Percentiles rank a stretch among this genome's conserved stretches.
Evolutionary conservation across 2,113 vertebrate genomes (phyloP).

Genomic region (Sinocyclocheilus anshuiensis): DNA sequence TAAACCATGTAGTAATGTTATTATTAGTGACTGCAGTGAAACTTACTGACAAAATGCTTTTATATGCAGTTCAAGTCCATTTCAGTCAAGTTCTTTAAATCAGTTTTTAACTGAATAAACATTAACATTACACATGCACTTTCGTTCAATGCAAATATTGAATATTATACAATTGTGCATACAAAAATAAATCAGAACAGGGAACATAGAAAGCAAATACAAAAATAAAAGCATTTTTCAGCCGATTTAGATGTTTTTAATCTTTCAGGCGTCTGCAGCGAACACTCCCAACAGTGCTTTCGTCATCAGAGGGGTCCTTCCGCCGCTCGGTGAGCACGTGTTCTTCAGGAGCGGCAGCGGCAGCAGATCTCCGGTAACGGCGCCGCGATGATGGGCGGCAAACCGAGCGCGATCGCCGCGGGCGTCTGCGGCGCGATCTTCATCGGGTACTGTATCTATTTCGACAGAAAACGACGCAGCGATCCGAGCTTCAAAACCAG

Average conservation of each 20-base stretch:
- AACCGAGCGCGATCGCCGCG: slow-evolving; percentile 78
- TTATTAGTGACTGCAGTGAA: too few species aligned
- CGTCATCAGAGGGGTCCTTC: slow-evolving; percentile 18
- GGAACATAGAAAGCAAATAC: too few species aligned
- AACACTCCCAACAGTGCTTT: neutral
- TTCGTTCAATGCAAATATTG: too few species aligned
- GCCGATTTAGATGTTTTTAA: neutral
- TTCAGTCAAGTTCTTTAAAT: too few species aligned
- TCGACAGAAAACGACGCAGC: slow-evolving; percentile 87
- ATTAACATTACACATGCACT: too few species aligned
- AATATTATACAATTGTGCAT: neutral
- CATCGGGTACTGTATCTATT: slow-evolving; percentile 89
- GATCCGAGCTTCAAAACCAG: slow-evolving; percentile 87
- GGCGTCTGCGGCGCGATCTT: slow-evolving; percentile 86
- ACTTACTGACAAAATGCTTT: too few species aligned
- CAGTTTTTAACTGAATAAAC: too few species aligned
- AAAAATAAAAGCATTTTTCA: too few species aligned
- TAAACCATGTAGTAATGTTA: too few species aligned
- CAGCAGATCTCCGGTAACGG: neutral
- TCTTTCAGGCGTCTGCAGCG: slow-evolving; percentile 6
- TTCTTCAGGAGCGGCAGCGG: neutral
- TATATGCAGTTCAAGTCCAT: too few species aligned
- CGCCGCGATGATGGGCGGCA: slow-evolving; percentile 77
- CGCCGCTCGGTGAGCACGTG: too few species aligned
- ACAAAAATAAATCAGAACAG: too few species aligned